Percentiles rank a stretch among this genome's conserved stretches.
These are phyloP conservation scores for Machaerirhynchus nigripectus DNA, from an alignment of 2,113 vertebrate species.

Conservation along the genomic window DNA sequence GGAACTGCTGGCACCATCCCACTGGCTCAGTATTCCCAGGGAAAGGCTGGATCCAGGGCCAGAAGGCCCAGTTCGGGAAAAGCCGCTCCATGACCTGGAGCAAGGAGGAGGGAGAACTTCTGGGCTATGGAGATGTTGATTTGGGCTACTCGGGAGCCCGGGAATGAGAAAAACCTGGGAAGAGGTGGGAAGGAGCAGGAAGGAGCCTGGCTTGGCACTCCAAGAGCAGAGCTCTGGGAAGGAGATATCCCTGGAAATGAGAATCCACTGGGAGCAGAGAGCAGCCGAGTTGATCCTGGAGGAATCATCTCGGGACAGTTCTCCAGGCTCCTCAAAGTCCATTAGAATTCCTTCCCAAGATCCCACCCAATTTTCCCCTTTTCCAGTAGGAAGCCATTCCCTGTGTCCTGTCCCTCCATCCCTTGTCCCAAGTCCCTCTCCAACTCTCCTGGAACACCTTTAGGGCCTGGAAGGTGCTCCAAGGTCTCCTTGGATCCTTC, in stretches of 20 bases:
- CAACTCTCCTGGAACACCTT: background rate
- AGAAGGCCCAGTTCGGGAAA: background rate
- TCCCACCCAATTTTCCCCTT: background rate
- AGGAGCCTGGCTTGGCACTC: background rate
- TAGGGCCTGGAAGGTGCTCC: background rate
- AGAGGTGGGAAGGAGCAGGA: background rate
- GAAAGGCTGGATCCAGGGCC: background rate
- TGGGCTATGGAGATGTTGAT: background rate
- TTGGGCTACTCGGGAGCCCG: background rate
- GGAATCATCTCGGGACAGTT: background rate
- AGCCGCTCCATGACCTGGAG: background rate
- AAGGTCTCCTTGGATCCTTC: too few species aligned
- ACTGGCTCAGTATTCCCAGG: background rate
- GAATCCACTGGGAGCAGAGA: background rate
- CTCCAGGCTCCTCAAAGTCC: background rate
- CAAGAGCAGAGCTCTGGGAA: background rate
- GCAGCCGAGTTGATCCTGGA: background rate
- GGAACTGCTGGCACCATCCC: background rate
- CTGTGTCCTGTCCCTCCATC: accelerated
- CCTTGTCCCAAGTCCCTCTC: background rate
- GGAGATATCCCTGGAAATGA: background rate
- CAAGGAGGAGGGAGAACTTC: background rate
- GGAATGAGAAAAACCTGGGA: background rate
- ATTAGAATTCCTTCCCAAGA: too few species aligned
- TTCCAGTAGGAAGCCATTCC: background rate